These are phyloP conservation scores for Polia nebulosa DNA, from an alignment of 2,888 invertebrate genomes.

Conservation along the genomic window DNA sequence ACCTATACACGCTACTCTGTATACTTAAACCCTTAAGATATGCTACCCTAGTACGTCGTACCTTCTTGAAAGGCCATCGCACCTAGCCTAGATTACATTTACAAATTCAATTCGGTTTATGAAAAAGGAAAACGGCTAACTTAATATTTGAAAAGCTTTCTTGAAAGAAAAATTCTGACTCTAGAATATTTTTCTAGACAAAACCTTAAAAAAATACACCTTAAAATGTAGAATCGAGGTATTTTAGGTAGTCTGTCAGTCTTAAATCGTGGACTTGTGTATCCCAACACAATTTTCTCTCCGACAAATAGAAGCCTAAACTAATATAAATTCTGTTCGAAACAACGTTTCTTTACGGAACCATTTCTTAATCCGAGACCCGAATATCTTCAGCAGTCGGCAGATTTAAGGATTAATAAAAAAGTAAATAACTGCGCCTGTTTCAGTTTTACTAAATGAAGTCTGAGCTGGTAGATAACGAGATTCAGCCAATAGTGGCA, in stretches of 20 bases:
- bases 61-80: background rate
- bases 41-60: background rate
- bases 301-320: constrained; percentile 29
- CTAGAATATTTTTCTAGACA: background rate
- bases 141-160: constrained; percentile 30
- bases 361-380: constrained; percentile 49
- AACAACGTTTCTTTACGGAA: constrained; percentile 23
- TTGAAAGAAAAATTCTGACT: background rate
- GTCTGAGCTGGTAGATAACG: constrained; percentile 59
- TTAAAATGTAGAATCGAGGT: background rate
- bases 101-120: constrained; percentile 39
- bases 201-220: background rate
- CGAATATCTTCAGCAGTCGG: constrained; percentile 51
- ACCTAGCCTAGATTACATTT: constrained; percentile 34
- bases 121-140: constrained; percentile 12
- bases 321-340: constrained; percentile 42
- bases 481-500: constrained; percentile 55
- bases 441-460: constrained; percentile 65
- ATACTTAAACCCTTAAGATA: background rate
- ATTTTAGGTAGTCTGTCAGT: background rate
- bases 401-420: constrained; percentile 58
- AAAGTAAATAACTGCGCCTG: constrained; percentile 55
- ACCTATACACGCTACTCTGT: background rate
- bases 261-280: background rate
- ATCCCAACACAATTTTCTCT: constrained; percentile 2